Evolutionary conservation across 2,797 vertebrate species (phyloP).

Genomic region (Gymnodraco acuticeps): DNA sequence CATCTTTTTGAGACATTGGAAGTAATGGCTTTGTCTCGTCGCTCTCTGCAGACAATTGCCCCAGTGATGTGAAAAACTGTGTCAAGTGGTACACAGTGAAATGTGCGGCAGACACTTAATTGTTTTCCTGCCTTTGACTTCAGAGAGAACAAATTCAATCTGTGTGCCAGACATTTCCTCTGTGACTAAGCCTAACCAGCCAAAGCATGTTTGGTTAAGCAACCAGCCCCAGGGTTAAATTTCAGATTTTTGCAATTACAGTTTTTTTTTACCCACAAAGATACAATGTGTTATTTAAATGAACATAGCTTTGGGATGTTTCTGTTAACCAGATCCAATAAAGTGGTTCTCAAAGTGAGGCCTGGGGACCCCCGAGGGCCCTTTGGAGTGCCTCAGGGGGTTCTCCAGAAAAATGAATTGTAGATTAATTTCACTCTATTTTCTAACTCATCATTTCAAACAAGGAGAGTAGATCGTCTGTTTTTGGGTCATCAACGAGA

Average conservation of each 20-base stretch:
- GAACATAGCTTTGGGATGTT: conserved; percentile 88
- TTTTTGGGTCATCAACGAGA: conserved; percentile 72
- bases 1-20: conserved; percentile 77
- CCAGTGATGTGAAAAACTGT: conserved; percentile 87
- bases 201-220: conserved; percentile 88
- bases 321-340: conserved; percentile 74
- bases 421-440: conserved; percentile 71
- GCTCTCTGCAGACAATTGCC: conserved; percentile 86
- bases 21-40: conserved; percentile 86
- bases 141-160: conserved; percentile 87
- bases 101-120: conserved; percentile 86
- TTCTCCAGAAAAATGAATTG: conserved; percentile 64
- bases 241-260: conserved; percentile 87
- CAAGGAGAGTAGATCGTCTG: conserved; percentile 44
- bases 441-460: conserved; percentile 53
- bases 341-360: conserved; percentile 68
- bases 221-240: conserved; percentile 87
- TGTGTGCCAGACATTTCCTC: conserved; percentile 86
- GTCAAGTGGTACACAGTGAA: conserved; percentile 85
- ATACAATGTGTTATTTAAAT: conserved; percentile 89
- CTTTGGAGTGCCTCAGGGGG: conserved; percentile 42
- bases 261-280: conserved; percentile 78
- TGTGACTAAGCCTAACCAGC: conserved; percentile 86
- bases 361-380: conserved; percentile 60
- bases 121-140: conserved; percentile 89